Conservation (phyloP, 2,797 vertebrate genomes). For the Xerus rutilus region DNA sequence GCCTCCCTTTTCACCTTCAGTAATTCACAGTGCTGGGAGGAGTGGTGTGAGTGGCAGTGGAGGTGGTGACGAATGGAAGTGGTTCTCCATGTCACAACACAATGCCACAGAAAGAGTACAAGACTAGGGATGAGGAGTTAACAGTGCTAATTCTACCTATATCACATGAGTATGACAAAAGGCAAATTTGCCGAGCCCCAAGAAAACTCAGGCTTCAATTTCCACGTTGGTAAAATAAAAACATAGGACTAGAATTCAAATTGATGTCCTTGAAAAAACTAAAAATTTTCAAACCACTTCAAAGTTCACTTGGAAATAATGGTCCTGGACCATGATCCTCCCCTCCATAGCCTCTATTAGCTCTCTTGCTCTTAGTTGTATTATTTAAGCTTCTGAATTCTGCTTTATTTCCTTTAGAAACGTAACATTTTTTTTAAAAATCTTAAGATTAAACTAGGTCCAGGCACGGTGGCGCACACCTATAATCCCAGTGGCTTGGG, state of each 20-base stretch:
- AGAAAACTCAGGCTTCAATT: not conserved
- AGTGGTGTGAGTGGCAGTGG: fast-evolving
- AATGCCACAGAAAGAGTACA: not conserved
- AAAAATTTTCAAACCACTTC: not conserved
- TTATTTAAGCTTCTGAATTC: not conserved
- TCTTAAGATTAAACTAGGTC: not conserved
- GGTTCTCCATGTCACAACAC: not conserved
- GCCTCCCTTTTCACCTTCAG: not conserved
- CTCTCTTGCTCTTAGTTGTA: not conserved
- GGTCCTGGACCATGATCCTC: too few relatives aligned
- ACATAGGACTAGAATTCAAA: not conserved
- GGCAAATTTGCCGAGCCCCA: not conserved
- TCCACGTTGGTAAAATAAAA: conserved; percentile 3
- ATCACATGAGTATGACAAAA: not conserved
- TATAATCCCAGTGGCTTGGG: too few relatives aligned
- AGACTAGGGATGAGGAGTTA: not conserved
- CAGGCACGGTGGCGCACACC: too few relatives aligned
- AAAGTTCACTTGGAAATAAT: not conserved
- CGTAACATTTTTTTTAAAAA: not conserved
- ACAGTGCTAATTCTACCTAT: not conserved
- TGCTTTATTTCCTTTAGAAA: not conserved
- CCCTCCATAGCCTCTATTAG: not conserved
- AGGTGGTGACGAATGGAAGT: not conserved
- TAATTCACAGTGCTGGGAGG: not conserved
- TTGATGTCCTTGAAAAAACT: not conserved